These are phyloP conservation scores for Orbicella faveolata DNA, from an alignment of 64 coral and sea anemone species.

Conservation along the genomic window DNA sequence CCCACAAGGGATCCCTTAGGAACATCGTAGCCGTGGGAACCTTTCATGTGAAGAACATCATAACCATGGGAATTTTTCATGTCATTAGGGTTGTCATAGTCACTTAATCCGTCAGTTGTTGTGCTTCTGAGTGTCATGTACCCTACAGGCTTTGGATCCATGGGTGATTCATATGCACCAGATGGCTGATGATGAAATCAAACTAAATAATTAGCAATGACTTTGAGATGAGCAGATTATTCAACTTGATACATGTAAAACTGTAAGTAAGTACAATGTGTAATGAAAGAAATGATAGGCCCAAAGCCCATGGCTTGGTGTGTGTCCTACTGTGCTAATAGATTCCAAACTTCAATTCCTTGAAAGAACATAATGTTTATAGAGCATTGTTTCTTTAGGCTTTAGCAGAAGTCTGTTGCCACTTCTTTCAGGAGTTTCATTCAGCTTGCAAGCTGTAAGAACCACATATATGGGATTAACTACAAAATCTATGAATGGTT, in stretches of 20 bases:
- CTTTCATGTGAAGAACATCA: constrained; percentile 9
- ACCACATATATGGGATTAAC: too few species aligned
- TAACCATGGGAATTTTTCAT: neutral
- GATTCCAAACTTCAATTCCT: too few species aligned
- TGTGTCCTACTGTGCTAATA: too few species aligned
- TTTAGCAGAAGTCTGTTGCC: too few species aligned
- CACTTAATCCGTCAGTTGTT: neutral
- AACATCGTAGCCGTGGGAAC: neutral
- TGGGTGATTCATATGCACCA: neutral
- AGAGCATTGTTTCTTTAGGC: too few species aligned
- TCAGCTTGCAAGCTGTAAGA: too few species aligned
- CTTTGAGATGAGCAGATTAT: neutral
- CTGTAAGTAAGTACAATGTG: neutral
- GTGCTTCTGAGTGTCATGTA: constrained; percentile 16
- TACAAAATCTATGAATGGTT: too few species aligned
- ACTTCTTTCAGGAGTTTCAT: too few species aligned
- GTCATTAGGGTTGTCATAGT: constrained; percentile 30
- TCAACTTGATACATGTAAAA: neutral
- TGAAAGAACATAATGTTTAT: too few species aligned
- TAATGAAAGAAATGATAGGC: too few species aligned
- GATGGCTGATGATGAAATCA: neutral
- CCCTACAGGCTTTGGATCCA: neutral
- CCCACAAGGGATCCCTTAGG: neutral
- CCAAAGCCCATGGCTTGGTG: too few species aligned
- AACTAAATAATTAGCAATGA: neutral